Conservation (phyloP, 2,113 vertebrate species). For the Pyxicephalus adspersus region DNA sequence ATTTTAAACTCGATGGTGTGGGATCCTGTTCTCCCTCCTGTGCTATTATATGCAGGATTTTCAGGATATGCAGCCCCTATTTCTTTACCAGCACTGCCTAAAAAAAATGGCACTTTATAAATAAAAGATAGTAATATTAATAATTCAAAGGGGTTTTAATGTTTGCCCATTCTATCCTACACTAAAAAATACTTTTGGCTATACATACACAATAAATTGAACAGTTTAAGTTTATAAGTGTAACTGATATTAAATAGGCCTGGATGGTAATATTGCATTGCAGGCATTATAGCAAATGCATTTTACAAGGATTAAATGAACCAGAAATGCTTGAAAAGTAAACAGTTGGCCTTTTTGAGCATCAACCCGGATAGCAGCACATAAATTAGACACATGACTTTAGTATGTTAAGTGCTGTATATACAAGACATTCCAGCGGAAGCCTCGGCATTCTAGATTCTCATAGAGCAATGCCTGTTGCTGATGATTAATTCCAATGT, state of each 20-base stretch:
- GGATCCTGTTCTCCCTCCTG: too few species aligned
- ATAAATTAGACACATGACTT: slow-evolving; percentile 27
- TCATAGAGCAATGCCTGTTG: not conserved
- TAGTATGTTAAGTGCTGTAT: slow-evolving; percentile 29
- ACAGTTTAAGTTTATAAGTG: too few species aligned
- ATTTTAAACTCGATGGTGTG: too few species aligned
- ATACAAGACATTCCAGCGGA: slow-evolving; percentile 31
- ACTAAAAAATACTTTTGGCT: too few species aligned
- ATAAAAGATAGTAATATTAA: too few species aligned
- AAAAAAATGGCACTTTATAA: too few species aligned
- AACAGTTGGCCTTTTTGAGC: not conserved
- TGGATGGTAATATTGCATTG: not conserved
- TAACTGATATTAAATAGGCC: not conserved
- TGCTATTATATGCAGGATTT: too few species aligned
- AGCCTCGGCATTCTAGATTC: not conserved
- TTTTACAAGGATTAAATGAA: not conserved
- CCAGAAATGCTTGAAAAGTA: not conserved
- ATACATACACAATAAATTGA: too few species aligned
- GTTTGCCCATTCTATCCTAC: too few species aligned
- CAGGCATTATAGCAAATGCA: not conserved
- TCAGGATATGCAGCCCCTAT: too few species aligned
- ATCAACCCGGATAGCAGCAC: not conserved
- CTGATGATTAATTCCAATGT: not conserved
- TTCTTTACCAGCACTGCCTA: too few species aligned
- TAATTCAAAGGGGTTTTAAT: too few species aligned